Base-by-base conservation (phyloP, 2,797 vertebrate genomes). In the Allobates femoralis region DNA sequence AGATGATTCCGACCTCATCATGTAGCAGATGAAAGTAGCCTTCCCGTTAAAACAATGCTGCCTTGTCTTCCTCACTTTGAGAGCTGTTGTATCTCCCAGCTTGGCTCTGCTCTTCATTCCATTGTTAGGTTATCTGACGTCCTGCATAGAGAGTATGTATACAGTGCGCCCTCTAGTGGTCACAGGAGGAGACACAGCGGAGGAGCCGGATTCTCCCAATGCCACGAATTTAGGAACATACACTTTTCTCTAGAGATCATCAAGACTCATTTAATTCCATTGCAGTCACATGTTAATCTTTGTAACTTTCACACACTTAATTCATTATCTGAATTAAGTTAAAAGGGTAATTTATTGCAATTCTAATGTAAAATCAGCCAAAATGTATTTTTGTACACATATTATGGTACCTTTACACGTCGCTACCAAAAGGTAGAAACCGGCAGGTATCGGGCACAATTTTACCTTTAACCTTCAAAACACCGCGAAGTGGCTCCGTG, bases 1-100 rank as follows among this genome's bases (percentile, higher is more conserved):
- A 88, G 56, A 84, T 75, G 77, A 80, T 58, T 80, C 56, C 64
- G n/a, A 74, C 53, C 46, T 80, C 67, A 32, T 69, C 58, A 76
- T 56, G 56, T 75, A 64, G 76, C 30, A 80, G 75, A 87, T 84
- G 67, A 88, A 85, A 85, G 82, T 73, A 80, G 82, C 69, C 83
- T 88, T 67, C 77, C 82, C 64, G 30, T 56, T 88, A 71, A 80
- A 85, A 84, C 82, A 88, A 80, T 84, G 86, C 86, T 85, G 76
- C 53, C 86, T 88, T 84, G 77, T 81, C 77, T 88, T 81, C 62
- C 66, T 50, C 81, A 84, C 81, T 87, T 87, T 84, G 75, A 55
- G 66, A 84, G 75, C 74, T 34, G 75, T 75, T 75, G 76, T 88
- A 74, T 88, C 81, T 74, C 64, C 51, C 50, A 55, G 66, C 67